phyloP scores from a whole-genome alignment of 2,888 invertebrate genomes.

The Listrodromus nycthemerus region DNA sequence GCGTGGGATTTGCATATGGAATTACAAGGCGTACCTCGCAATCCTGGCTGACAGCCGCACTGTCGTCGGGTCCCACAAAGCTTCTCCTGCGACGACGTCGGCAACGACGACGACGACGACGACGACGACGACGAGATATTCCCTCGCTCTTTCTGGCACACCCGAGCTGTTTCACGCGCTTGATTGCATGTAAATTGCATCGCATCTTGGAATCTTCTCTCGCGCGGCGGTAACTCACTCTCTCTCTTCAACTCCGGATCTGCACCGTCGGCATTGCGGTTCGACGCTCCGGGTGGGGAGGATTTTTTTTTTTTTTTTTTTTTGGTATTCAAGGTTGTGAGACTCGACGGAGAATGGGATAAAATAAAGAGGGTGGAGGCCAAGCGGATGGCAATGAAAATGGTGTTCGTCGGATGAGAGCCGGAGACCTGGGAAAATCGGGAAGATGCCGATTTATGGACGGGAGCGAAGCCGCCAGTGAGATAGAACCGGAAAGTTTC shows the following conservation, averaged over 20 bases:
- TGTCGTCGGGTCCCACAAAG: constrained; percentile 29
- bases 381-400: constrained; percentile 33
- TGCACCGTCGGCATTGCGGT: neutral
- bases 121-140: constrained; percentile 37
- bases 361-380: neutral
- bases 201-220: constrained; percentile 44
- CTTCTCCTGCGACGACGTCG: constrained; percentile 9
- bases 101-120: constrained; percentile 22
- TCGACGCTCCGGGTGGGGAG: neutral
- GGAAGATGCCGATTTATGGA: constrained; percentile 39
- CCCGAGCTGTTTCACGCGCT: constrained; percentile 72
- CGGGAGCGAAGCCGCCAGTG: constrained; percentile 12
- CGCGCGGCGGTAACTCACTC: neutral
- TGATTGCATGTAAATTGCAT: constrained; percentile 77
- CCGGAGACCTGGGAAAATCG: constrained; percentile 12
- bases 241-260: neutral
- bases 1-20: constrained; percentile 77
- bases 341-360: neutral
- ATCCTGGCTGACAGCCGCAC: constrained; percentile 43
- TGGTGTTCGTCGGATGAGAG: neutral
- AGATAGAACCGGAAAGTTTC: constrained; percentile 25
- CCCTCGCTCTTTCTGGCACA: constrained; percentile 25
- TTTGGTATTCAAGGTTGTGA: neutral
- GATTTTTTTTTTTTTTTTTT: neutral
- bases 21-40: constrained; percentile 72